Base-by-base conservation (phyloP, 2,888 invertebrate genomes). In the Pardosa pseudoannulata region DNA sequence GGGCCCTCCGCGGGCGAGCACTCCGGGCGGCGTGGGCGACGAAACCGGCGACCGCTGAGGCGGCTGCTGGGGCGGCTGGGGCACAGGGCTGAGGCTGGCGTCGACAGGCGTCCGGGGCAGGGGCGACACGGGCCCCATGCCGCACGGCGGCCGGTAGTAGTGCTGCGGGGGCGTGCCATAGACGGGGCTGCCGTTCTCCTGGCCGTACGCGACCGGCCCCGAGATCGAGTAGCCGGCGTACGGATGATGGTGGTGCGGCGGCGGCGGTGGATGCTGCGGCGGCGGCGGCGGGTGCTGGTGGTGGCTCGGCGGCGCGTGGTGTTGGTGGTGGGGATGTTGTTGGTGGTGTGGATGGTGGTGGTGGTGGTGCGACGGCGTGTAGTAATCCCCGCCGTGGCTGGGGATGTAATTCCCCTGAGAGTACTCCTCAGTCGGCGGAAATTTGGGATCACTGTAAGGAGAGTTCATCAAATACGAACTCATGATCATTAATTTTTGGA, bases 361-460 rank as follows among this genome's bases (percentile, higher is more conserved):
- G 72, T 75, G 74, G 32, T 70, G 76, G 68, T 82, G 88, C 46
- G 74, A 79, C 70, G 80, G 86, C 82, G 89, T 80, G 85, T 89
- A 89, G 88, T 90, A 90, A 76, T 89, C 89, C 72, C 81, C 88
- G 41, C 88, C 88, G 76, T 88, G 88, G 39, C 78, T 88, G 79
- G 92, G 91, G 90, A 97, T 96, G 92, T 96, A 96, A 92, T 95
- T 96, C 89, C 94, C 95, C 91, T 96, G 96, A 91, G 95, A 95
- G 93, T 96, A 96, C 91, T 96, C 97, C 91, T 97, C 97, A 90
- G 94, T 95, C 76, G 97, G 97, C 89, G 97, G 97, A 93, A 92
- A 92, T 90, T 92, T 92, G 32, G 92, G 92, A 90, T 92, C 92
- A 87, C 80, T 79, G 67, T 82, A 87, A 75, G 89, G 88, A 88